A percentile compares a stretch with the other conserved stretches of the same genome.
phyloP scores from a whole-genome alignment of 2,888 invertebrate species.

The Calameuta idolon region DNA sequence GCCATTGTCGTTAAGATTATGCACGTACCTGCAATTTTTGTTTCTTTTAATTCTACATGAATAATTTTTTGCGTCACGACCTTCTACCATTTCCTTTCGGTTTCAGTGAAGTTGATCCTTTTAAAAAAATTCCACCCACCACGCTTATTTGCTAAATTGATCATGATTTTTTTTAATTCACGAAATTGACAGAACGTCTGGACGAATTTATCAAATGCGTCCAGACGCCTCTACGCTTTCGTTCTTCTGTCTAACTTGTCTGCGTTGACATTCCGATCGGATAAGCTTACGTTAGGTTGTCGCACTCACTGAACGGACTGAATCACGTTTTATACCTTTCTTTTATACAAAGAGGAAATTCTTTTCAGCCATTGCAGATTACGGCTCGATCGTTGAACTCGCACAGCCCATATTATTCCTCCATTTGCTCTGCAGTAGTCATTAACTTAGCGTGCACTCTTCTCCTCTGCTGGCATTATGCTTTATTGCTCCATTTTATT shows the following conservation, averaged over 20 bases:
- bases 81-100: not conserved
- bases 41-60: not conserved
- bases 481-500: conserved; percentile 4
- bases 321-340: not conserved
- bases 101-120: not conserved
- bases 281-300: not conserved
- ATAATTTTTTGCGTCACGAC: not conserved
- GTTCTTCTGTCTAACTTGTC: not conserved
- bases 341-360: not conserved
- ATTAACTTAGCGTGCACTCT: not conserved
- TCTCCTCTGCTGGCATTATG: not conserved
- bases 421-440: not conserved
- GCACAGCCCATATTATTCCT: not conserved
- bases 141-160: not conserved
- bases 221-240: not conserved
- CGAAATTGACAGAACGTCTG: not conserved
- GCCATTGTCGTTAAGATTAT: not conserved
- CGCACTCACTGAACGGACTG: not conserved
- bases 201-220: not conserved
- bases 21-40: not conserved
- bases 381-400: not conserved
- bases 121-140: not conserved
- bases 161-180: not conserved
- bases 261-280: not conserved
- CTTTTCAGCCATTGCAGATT: not conserved